Conservation (phyloP, 2,888 invertebrate species). For the Gymnocheta viridis region DNA sequence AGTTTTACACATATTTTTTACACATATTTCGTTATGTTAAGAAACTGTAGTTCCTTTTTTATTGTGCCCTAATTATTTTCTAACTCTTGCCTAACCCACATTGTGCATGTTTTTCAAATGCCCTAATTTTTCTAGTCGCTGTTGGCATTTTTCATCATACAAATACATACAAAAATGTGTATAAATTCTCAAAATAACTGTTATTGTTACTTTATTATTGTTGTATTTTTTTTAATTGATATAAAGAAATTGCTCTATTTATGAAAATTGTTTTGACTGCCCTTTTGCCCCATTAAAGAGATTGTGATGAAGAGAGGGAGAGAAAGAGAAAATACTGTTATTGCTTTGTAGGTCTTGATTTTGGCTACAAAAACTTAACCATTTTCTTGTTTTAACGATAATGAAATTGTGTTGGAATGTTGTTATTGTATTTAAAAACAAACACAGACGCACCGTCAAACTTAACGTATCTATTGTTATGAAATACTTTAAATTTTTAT, state of each 20-base stretch:
- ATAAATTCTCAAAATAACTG: not conserved
- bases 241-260: not conserved
- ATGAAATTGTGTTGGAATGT: not conserved
- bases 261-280: not conserved
- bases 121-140: not conserved
- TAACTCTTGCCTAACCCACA: not conserved
- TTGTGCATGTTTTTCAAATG: conserved; percentile 3
- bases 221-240: not conserved
- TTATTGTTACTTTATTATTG: not conserved
- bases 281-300: not conserved
- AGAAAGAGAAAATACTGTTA: not conserved
- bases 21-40: not conserved
- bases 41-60: not conserved
- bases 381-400: not conserved
- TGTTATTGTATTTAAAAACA: not conserved
- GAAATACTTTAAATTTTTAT: not conserved
- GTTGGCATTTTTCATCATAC: not conserved
- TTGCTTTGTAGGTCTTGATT: not conserved
- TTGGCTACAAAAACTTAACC: not conserved
- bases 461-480: not conserved
- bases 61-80: not conserved
- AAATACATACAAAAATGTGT: not conserved
- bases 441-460: not conserved
- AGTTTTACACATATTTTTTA: not conserved
- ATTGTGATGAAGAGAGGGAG: not conserved